Evolutionary conservation across 1,140 invertebrate species (phyloP).

Genomic region (Temnothorax nylanderi): DNA sequence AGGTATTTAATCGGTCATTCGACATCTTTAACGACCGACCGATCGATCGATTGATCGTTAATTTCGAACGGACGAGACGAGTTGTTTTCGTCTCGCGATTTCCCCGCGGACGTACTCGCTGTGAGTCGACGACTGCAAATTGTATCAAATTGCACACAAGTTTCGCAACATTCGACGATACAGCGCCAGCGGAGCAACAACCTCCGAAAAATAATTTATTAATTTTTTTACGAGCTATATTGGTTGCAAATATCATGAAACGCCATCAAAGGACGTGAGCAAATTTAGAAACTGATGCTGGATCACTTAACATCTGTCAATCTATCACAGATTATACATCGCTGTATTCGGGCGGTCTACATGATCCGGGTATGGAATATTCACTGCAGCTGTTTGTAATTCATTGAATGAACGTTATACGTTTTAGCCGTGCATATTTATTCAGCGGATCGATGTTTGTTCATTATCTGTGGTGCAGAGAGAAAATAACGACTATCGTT

Average conservation of each 20-base stretch:
- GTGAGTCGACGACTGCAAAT: neutral
- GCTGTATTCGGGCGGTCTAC: neutral
- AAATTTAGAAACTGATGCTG: neutral
- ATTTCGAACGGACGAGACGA: neutral
- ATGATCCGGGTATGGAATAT: neutral
- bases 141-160: neutral
- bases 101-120: neutral
- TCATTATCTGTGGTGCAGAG: neutral
- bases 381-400: constrained; percentile 1
- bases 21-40: neutral
- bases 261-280: neutral
- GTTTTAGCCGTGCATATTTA: neutral
- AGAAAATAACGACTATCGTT: neutral
- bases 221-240: neutral
- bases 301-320: neutral
- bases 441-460: neutral
- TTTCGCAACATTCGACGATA: neutral
- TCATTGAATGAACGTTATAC: neutral
- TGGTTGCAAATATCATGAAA: neutral
- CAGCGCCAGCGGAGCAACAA: neutral
- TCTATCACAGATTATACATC: neutral
- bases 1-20: constrained; percentile 15
- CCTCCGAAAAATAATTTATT: neutral
- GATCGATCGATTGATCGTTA: neutral
- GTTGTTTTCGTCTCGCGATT: neutral